phyloP scores from a whole-genome alignment of 2,888 invertebrate genomes.

The Drosophila testacea region DNA sequence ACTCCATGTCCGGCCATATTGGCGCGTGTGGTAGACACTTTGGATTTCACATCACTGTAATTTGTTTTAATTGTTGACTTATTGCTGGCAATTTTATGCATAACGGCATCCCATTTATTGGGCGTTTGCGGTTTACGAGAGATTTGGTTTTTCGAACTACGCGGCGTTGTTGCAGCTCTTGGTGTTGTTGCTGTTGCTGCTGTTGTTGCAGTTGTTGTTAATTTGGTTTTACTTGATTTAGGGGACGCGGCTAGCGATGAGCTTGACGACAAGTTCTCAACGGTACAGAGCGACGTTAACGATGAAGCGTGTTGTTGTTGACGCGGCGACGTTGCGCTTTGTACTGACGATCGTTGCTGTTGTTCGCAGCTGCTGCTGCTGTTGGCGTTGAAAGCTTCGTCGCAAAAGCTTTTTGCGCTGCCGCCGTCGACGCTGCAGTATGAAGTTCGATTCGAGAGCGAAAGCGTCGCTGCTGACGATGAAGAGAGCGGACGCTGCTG shows the following conservation, averaged over 20 bases:
- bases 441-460: constrained; percentile 83
- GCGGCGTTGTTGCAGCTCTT: constrained; percentile 17
- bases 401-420: constrained; percentile 79
- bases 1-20: constrained; percentile 27
- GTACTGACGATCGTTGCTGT: constrained; percentile 74
- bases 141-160: constrained; percentile 29
- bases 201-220: constrained; percentile 43
- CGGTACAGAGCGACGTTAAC: constrained; percentile 74
- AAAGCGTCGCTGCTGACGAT: constrained; percentile 80
- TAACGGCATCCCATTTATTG: constrained; percentile 92
- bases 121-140: constrained; percentile 79
- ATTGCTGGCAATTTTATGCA: constrained; percentile 92
- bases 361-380: constrained; percentile 29
- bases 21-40: constrained; percentile 87
- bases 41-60: constrained; percentile 94
- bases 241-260: constrained; percentile 54
- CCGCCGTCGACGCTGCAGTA: constrained; percentile 83
- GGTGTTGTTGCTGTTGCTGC: constrained; percentile 30
- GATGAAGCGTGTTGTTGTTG: constrained; percentile 65
- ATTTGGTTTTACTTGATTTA: constrained; percentile 55
- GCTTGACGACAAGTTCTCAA: constrained; percentile 59
- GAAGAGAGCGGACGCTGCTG: constrained; percentile 82
- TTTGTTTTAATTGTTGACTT: constrained; percentile 88
- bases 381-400: constrained; percentile 78
- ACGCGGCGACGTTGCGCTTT: constrained; percentile 81